Base-by-base conservation (phyloP, 2,113 vertebrate genomes). In the Leucopsar rothschildi region DNA sequence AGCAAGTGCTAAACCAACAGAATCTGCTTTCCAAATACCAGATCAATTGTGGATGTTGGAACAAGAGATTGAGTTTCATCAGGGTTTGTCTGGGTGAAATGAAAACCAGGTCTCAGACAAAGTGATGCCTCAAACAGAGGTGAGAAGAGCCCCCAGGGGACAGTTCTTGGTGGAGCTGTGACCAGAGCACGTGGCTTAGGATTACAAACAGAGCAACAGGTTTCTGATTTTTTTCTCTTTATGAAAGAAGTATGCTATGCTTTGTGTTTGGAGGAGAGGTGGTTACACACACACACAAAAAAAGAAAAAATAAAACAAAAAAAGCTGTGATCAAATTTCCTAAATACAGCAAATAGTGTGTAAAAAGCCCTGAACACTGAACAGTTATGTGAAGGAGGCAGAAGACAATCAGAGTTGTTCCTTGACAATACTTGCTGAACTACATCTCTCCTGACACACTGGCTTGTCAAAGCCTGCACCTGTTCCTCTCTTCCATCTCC, bases 11-110 rank as follows among this genome's bases (percentile, higher is more conserved):
- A 42, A 92, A 94, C 35, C 53, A 92, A 73, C 44, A 88, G 45
- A 85, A 87, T 39, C 61, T 53, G 33, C 78, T 87, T 84, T 95
- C 42, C 27, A 87, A 94, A 66, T 40, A 63, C 28, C 45, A 69
- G 45, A 40, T 92, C 75, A 93, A 31, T 80, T 88, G 84, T 86
- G 73, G 69, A 52, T 91, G 72, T 75, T 89, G 70, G 60, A 84
- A 88, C 56, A 88, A 59, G 72, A 88, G 82, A 81, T 50, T 63
- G 72, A 89, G 84, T 89, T 95, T 83, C 61, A 56, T 88, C 77
- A 64, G 56, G 55, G 35, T 68, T 92, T 91, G 53, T 84, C 64
- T 86, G 83, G 44, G 60, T 82, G 77, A 82, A 92, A 82, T 35
- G 44, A 39, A 65, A 92, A 22, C 20, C 47, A 10, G 0, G 3